phyloP scores from a whole-genome alignment of 2,113 vertebrate species.

The Brienomyrus longianalis region DNA sequence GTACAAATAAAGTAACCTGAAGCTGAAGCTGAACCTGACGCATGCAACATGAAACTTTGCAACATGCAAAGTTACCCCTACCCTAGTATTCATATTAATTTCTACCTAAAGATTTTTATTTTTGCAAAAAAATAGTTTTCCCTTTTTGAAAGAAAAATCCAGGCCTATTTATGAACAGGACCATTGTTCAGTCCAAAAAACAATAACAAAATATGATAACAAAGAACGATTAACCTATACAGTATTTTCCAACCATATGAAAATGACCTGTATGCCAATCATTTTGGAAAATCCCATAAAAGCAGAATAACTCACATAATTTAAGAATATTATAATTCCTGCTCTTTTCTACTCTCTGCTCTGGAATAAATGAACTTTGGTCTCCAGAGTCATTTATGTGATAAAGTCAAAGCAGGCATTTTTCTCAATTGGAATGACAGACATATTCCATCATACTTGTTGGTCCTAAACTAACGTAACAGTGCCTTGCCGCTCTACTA shows the following conservation, averaged over 20 bases:
- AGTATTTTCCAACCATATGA: neutral
- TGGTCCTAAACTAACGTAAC: neutral
- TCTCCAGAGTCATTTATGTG: neutral
- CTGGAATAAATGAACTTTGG: neutral
- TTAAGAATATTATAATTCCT: neutral
- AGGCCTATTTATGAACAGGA: neutral
- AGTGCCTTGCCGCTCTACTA: neutral
- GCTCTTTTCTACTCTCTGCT: neutral
- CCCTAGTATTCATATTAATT: neutral
- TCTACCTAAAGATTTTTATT: neutral
- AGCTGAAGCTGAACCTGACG: no score
- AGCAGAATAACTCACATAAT: neutral
- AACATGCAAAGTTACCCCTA: neutral
- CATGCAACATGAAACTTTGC: neutral
- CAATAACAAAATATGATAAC: neutral
- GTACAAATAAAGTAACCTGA: no score
- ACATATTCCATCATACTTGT: conserved; percentile 6
- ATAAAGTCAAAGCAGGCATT: neutral
- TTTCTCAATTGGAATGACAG: conserved; percentile 8
- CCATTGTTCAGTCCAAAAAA: neutral
- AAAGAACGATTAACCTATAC: neutral
- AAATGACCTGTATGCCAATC: neutral
- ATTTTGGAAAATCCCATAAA: neutral
- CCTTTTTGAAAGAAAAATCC: neutral
- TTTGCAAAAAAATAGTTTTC: neutral